A percentile compares a stretch with the other conserved stretches of the same genome.
These are phyloP conservation scores for Neolamprologus longior DNA, from an alignment of 2,113 vertebrate genomes.

Conservation along the genomic window DNA sequence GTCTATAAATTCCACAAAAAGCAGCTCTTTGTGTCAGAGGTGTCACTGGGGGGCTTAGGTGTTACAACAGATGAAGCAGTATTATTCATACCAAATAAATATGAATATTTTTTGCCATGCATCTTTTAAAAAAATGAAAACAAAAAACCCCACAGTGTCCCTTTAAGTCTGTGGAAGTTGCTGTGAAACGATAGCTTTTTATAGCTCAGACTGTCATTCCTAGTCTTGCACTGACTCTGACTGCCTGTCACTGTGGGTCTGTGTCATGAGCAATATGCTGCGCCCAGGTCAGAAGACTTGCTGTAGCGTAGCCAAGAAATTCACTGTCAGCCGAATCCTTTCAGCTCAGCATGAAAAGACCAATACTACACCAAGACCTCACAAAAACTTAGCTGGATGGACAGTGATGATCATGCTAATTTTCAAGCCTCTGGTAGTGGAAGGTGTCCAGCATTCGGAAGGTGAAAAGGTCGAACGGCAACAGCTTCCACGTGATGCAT, in stretches of 20 bases:
- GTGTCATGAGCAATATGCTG: constrained; percentile 44
- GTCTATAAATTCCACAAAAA: neutral
- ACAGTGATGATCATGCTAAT: neutral
- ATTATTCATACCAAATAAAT: neutral
- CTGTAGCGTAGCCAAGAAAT: constrained; percentile 6
- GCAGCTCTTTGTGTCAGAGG: neutral
- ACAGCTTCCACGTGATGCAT: neutral
- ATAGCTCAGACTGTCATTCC: constrained; percentile 41
- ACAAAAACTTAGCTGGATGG: neutral
- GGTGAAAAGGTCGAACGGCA: neutral
- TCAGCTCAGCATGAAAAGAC: neutral
- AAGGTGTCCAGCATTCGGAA: neutral
- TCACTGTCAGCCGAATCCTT: constrained; percentile 1
- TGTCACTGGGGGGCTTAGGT: neutral
- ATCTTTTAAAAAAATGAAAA: neutral
- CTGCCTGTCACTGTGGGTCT: constrained; percentile 51
- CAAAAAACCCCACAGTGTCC: neutral
- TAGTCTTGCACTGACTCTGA: constrained; percentile 22
- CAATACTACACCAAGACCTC: neutral
- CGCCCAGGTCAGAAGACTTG: constrained; percentile 32
- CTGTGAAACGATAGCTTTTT: constrained; percentile 43
- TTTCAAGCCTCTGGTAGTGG: neutral
- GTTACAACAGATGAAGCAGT: neutral
- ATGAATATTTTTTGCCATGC: neutral
- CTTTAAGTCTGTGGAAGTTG: constrained; percentile 34